Conservation (phyloP, 2,888 invertebrate species). For the Ormyrus pomaceus region DNA sequence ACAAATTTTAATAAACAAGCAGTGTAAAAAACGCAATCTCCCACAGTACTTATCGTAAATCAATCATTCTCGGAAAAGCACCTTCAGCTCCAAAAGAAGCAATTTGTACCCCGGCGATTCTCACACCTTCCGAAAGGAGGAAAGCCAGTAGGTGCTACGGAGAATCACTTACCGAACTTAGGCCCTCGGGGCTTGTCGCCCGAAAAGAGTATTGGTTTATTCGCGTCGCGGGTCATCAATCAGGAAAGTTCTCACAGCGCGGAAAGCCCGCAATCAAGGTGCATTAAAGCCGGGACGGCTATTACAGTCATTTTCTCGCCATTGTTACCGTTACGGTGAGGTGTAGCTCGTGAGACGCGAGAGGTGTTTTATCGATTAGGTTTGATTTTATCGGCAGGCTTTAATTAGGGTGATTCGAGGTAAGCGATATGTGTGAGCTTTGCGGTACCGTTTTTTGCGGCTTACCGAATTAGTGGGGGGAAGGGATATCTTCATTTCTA, state of each 20-base stretch:
- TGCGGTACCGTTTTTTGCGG: neutral
- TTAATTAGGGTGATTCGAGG: constrained; percentile 48
- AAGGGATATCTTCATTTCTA: too few relatives aligned
- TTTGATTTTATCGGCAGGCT: constrained; percentile 39
- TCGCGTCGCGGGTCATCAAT: constrained; percentile 45
- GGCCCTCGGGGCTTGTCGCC: too few relatives aligned
- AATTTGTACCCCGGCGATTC: neutral
- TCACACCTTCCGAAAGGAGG: too few relatives aligned
- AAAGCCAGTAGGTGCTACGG: too few relatives aligned
- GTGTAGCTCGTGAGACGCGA: neutral
- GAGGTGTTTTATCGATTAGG: constrained; percentile 24
- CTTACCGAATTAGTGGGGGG: constrained; percentile 10
- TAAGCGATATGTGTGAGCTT: neutral
- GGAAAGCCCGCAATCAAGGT: constrained; percentile 44
- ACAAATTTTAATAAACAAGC: too few relatives aligned
- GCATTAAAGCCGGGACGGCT: constrained; percentile 26
- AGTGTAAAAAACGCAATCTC: too few relatives aligned
- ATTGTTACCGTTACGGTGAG: constrained; percentile 52
- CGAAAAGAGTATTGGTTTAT: constrained; percentile 22
- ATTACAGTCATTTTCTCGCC: constrained; percentile 50
- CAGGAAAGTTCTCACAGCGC: constrained; percentile 38
- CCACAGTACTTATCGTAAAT: too few relatives aligned
- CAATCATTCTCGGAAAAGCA: too few relatives aligned
- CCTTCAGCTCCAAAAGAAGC: too few relatives aligned
- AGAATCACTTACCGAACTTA: too few relatives aligned